These are phyloP conservation scores for Chymomyza caudatula DNA, from an alignment of 2,888 invertebrate species.

Conservation along the genomic window DNA sequence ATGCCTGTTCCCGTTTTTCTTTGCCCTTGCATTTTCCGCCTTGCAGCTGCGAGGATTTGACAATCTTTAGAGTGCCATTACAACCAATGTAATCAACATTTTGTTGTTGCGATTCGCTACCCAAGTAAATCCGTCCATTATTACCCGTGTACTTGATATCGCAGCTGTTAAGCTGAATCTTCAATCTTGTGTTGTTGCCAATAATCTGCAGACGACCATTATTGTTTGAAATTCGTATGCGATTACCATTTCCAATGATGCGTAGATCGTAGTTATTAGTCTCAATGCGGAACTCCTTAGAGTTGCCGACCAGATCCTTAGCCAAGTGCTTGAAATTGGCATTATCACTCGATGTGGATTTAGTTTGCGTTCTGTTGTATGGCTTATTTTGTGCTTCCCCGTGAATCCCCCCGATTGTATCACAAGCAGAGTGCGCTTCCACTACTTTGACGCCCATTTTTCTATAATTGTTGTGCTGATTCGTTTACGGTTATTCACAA, in stretches of 20 bases:
- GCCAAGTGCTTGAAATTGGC: not conserved
- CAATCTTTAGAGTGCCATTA: slow-evolving; percentile 75
- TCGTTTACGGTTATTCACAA: not conserved
- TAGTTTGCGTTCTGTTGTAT: slow-evolving; percentile 13
- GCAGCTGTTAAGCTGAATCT: slow-evolving; percentile 73
- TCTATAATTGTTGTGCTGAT: not conserved
- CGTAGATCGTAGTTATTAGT: slow-evolving; percentile 70
- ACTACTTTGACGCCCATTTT: slow-evolving; percentile 67
- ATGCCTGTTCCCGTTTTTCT: not conserved
- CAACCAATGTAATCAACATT: slow-evolving; percentile 75
- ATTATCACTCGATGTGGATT: not conserved
- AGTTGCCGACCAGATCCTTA: slow-evolving; percentile 73
- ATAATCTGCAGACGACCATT: slow-evolving; percentile 73
- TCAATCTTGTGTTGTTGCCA: slow-evolving; percentile 74
- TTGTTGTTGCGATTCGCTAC: slow-evolving; percentile 72
- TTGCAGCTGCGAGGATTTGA: slow-evolving; percentile 59
- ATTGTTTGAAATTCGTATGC: slow-evolving; percentile 73
- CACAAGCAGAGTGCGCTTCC: slow-evolving; percentile 63
- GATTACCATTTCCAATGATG: slow-evolving; percentile 76
- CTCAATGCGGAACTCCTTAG: slow-evolving; percentile 75
- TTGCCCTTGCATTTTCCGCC: slow-evolving; percentile 24
- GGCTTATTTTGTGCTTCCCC: not conserved
- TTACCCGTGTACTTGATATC: slow-evolving; percentile 75
- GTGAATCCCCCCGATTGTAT: slow-evolving; percentile 60
- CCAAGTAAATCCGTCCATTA: slow-evolving; percentile 75